Conservation (phyloP, 2,888 invertebrate genomes). For the Biston stratarius region DNA sequence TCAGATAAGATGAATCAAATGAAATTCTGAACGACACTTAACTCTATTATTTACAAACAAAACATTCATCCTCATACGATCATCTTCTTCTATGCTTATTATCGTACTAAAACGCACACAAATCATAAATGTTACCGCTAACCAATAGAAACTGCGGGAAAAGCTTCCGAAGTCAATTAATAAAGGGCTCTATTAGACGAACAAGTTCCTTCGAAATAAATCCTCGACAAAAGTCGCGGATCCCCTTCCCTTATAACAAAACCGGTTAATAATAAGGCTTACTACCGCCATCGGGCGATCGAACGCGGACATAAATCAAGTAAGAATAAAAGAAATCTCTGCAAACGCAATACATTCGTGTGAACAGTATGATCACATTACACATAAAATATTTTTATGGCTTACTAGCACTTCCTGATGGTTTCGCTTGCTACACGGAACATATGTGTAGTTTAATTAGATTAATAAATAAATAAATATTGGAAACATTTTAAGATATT, state of each 20-base stretch:
- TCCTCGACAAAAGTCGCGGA: slow-evolving; percentile 50
- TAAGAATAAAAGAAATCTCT: slow-evolving; percentile 51
- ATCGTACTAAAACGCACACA: background rate
- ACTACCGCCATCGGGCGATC: slow-evolving; percentile 41
- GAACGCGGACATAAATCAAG: slow-evolving; percentile 57
- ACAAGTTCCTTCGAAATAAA: slow-evolving; percentile 44
- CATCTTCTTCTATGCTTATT: background rate
- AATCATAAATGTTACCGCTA: background rate
- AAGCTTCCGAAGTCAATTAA: slow-evolving; percentile 44
- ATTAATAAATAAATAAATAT: no score
- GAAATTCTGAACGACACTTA: no score
- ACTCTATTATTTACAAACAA: no score
- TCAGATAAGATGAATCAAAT: no score
- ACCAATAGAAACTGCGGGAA: slow-evolving; percentile 21
- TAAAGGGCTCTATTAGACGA: slow-evolving; percentile 39
- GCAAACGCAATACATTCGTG: slow-evolving; percentile 31
- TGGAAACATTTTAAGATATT: no score
- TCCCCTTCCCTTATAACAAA: slow-evolving; percentile 50
- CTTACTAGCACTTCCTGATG: no score
- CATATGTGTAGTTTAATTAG: no score
- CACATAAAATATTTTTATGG: background rate
- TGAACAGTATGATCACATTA: slow-evolving; percentile 20
- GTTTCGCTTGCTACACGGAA: no score
- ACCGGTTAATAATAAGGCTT: slow-evolving; percentile 56
- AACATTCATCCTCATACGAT: no score